phyloP scores from a whole-genome alignment of 2,888 invertebrate genomes.

The Gortyna flavago region DNA sequence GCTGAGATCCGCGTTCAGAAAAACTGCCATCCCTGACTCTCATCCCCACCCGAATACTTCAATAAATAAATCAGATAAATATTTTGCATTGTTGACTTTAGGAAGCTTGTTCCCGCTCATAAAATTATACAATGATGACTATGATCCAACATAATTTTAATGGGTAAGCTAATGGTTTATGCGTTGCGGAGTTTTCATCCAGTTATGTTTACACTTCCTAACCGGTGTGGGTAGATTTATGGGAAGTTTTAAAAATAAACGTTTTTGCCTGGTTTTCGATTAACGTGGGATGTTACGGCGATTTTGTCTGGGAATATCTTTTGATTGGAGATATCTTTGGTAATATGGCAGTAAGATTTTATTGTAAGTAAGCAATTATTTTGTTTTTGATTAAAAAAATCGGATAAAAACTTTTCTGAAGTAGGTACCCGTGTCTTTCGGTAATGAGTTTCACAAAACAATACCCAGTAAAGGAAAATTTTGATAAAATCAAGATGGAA shows the following conservation, averaged over 20 bases:
- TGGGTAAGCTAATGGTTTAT: slow-evolving; percentile 66
- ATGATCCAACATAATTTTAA: slow-evolving; percentile 67
- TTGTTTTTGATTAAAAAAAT: neutral
- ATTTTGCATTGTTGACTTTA: slow-evolving; percentile 77
- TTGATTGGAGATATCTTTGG: neutral
- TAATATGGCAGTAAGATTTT: neutral
- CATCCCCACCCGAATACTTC: slow-evolving; percentile 67
- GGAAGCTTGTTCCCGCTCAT: slow-evolving; percentile 71
- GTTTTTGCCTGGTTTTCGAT: slow-evolving; percentile 33
- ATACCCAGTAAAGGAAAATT: neutral
- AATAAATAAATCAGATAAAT: slow-evolving; percentile 83
- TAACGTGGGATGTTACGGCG: slow-evolving; percentile 3
- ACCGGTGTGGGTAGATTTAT: slow-evolving; percentile 50
- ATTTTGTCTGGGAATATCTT: slow-evolving; percentile 20
- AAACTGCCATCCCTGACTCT: slow-evolving; percentile 52
- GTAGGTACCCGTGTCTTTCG: neutral
- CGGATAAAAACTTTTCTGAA: neutral
- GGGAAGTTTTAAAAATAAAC: slow-evolving; percentile 52
- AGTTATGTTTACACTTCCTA: slow-evolving; percentile 48
- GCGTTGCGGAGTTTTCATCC: slow-evolving; percentile 62
- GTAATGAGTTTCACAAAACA: neutral
- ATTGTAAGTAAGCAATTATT: neutral
- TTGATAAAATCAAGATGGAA: neutral
- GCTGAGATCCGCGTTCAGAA: neutral
- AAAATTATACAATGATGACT: slow-evolving; percentile 71